Conservation (phyloP, 2,888 invertebrate species). For the Muschampia plurimacula region DNA sequence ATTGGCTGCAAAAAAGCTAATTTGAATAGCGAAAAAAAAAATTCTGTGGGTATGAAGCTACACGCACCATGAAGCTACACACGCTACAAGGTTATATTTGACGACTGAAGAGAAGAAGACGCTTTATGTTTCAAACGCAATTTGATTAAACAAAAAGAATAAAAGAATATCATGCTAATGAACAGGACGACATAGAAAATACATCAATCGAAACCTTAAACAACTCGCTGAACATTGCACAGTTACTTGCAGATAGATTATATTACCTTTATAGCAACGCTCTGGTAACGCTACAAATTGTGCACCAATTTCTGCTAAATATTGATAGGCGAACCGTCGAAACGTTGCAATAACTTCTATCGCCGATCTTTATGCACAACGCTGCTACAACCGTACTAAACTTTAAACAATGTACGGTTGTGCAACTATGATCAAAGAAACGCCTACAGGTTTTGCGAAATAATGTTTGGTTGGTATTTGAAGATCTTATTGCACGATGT, state of each 20-base stretch:
- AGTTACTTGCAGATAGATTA: neutral
- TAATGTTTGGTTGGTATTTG: conserved; percentile 11
- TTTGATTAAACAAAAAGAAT: no score
- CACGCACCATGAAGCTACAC: no score
- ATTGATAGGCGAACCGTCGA: neutral
- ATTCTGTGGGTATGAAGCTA: no score
- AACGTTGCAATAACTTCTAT: conserved; percentile 12
- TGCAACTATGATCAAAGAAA: conserved; percentile 5
- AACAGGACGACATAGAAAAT: no score
- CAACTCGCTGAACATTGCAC: neutral
- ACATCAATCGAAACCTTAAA: neutral
- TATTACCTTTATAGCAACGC: neutral
- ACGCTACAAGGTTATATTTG: no score
- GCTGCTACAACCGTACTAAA: conserved; percentile 6
- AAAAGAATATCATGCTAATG: no score
- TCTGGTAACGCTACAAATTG: neutral
- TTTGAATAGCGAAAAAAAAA: neutral
- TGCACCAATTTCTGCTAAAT: neutral
- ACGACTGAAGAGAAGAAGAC: no score
- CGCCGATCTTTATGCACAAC: conserved; percentile 10
- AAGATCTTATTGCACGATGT: conserved; percentile 10
- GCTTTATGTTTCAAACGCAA: no score
- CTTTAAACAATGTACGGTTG: conserved; percentile 24
- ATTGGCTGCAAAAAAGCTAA: no score
- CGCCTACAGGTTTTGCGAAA: conserved; percentile 30